phyloP scores from a whole-genome alignment of 2,888 invertebrate genomes.

The Thereva nobilitata region DNA sequence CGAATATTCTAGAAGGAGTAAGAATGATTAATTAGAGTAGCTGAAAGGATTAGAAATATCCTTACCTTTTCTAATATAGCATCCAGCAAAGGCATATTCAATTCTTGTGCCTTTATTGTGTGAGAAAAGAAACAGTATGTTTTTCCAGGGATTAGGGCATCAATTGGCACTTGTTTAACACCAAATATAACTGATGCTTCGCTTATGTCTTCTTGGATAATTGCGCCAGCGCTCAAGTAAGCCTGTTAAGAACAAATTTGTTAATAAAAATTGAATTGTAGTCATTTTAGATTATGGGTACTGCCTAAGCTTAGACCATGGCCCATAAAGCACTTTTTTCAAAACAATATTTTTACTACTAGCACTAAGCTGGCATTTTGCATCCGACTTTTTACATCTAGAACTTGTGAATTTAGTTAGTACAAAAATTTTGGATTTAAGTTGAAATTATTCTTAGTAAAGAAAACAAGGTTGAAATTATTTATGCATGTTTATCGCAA shows the following conservation, averaged over 20 bases:
- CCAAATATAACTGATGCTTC: slow-evolving; percentile 97
- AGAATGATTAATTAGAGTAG: slow-evolving; percentile 50
- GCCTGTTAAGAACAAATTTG: slow-evolving; percentile 63
- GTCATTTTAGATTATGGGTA: too few species aligned
- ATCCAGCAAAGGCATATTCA: slow-evolving; percentile 96
- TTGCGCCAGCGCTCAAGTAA: slow-evolving; percentile 90
- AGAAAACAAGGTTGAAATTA: too few species aligned
- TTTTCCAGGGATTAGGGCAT: slow-evolving; percentile 90
- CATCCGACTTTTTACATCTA: too few species aligned
- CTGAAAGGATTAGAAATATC: neutral
- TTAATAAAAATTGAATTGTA: neutral
- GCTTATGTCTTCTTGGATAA: slow-evolving; percentile 93
- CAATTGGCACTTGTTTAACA: slow-evolving; percentile 85
- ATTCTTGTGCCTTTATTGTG: slow-evolving; percentile 98
- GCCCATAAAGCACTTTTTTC: too few species aligned
- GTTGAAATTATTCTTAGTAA: too few species aligned
- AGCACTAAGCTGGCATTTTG: too few species aligned
- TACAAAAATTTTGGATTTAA: too few species aligned
- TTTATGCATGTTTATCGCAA: too few species aligned
- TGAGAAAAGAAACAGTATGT: slow-evolving; percentile 99
- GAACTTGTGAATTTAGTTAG: too few species aligned
- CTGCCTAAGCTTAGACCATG: too few species aligned
- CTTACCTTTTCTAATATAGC: slow-evolving; percentile 83
- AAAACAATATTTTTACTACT: too few species aligned
- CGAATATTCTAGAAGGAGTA: slow-evolving; percentile 74